Percentiles rank a stretch among this genome's conserved stretches.
Evolutionary conservation across 2,113 vertebrate genomes (phyloP).

Genomic region (Anser cygnoides): DNA sequence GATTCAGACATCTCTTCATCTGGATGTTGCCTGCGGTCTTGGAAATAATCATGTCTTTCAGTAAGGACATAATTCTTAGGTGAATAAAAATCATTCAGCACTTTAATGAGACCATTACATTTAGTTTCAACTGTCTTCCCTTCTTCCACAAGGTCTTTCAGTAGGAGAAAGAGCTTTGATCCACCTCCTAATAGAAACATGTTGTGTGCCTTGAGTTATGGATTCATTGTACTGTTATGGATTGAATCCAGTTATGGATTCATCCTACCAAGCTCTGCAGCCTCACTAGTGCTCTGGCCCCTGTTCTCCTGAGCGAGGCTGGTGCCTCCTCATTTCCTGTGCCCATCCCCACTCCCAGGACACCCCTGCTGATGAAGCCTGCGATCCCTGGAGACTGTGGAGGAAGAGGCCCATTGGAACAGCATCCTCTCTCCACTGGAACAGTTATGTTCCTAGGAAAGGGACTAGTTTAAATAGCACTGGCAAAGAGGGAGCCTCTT

Average conservation of each 20-base stretch:
- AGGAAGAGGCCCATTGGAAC: not conserved
- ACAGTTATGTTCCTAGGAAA: not conserved
- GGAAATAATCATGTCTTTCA: slow-evolving; percentile 59
- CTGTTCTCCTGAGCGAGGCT: not conserved
- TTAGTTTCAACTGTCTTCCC: not conserved
- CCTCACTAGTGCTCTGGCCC: not conserved
- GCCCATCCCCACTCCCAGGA: not conserved
- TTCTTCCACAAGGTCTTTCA: slow-evolving; percentile 42
- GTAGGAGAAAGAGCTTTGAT: slow-evolving; percentile 16
- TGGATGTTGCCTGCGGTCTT: slow-evolving; percentile 28
- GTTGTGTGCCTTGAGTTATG: not conserved
- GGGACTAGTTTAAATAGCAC: not conserved
- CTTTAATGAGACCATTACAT: slow-evolving; percentile 65
- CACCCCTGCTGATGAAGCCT: not conserved
- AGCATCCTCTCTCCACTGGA: too few species aligned
- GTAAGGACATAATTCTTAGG: slow-evolving; percentile 53
- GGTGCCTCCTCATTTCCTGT: not conserved
- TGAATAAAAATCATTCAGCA: slow-evolving; percentile 63
- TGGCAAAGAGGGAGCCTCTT: not conserved
- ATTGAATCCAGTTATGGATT: not conserved
- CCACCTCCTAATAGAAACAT: not conserved
- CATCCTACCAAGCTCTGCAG: not conserved
- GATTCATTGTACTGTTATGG: not conserved
- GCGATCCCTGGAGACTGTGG: not conserved
- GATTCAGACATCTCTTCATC: slow-evolving; percentile 57